Evolutionary conservation across 2,113 vertebrate genomes (phyloP).

Genomic region (Xiphias gladius): DNA sequence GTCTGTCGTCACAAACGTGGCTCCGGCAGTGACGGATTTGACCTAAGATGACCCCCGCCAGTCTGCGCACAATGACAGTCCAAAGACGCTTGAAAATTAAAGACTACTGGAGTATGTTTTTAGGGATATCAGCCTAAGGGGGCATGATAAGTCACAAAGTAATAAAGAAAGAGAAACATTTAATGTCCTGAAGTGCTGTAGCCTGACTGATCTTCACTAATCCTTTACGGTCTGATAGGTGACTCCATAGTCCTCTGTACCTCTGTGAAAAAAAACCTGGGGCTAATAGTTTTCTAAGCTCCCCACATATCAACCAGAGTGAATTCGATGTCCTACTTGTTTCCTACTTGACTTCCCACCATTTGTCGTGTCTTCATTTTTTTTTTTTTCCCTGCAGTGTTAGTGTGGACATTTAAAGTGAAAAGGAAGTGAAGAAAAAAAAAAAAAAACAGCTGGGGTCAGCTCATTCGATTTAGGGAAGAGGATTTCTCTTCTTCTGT

Average conservation of each 20-base stretch:
- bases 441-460: too few species aligned
- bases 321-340: neutral
- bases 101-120: conserved; percentile 33
- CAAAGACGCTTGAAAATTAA: neutral
- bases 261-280: neutral
- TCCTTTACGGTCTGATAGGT: neutral
- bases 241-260: neutral
- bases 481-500: neutral
- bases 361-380: neutral
- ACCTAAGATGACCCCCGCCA: neutral
- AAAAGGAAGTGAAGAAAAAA: neutral
- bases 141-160: conserved; percentile 15
- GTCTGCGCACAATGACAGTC: neutral
- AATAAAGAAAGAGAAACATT: neutral
- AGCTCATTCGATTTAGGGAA: neutral
- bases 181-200: neutral
- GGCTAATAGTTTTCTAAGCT: neutral
- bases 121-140: neutral
- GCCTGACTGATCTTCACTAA: conserved; percentile 13
- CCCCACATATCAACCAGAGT: neutral
- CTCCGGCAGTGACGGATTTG: neutral
- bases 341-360: too few species aligned
- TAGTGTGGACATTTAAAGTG: neutral
- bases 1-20: neutral
- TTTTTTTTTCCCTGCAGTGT: neutral